Evolutionary conservation across 2,113 vertebrate species (phyloP).

Genomic region (Hylia prasina): DNA sequence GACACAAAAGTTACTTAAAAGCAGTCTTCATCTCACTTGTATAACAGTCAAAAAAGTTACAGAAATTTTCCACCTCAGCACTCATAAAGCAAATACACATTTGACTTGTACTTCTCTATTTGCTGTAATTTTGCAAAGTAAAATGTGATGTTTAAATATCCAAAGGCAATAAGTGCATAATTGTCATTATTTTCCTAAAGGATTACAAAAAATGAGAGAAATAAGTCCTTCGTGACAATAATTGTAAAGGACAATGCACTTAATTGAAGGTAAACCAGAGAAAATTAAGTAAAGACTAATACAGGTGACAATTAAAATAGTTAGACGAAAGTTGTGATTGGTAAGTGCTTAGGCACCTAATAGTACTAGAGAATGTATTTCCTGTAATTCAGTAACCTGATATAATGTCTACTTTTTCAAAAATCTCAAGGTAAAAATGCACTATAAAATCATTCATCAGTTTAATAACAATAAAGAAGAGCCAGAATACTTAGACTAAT

Average conservation of each 20-base stretch:
- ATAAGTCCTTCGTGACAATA: neutral
- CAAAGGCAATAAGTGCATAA: constrained; percentile 7
- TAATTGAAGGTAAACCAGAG: neutral
- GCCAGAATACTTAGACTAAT: neutral
- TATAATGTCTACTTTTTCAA: neutral
- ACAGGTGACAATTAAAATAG: neutral
- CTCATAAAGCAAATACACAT: neutral
- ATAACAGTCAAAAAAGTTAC: neutral
- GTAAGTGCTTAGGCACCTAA: neutral
- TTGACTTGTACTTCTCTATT: neutral
- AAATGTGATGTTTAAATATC: constrained; percentile 28
- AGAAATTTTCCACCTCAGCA: constrained; percentile 20
- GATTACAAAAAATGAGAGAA: neutral
- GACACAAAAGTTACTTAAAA: constrained; percentile 27
- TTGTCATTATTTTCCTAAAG: neutral
- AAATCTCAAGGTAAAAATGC: neutral
- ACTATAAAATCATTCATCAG: neutral
- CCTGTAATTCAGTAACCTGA: neutral
- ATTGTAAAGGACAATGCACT: neutral
- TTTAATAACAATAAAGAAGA: neutral
- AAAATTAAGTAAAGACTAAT: neutral
- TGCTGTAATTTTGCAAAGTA: neutral
- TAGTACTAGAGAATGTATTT: neutral
- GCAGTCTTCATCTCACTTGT: neutral
- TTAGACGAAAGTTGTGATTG: neutral